phyloP scores from a whole-genome alignment of 2,113 vertebrate species.

The Bambusicola thoracicus region DNA sequence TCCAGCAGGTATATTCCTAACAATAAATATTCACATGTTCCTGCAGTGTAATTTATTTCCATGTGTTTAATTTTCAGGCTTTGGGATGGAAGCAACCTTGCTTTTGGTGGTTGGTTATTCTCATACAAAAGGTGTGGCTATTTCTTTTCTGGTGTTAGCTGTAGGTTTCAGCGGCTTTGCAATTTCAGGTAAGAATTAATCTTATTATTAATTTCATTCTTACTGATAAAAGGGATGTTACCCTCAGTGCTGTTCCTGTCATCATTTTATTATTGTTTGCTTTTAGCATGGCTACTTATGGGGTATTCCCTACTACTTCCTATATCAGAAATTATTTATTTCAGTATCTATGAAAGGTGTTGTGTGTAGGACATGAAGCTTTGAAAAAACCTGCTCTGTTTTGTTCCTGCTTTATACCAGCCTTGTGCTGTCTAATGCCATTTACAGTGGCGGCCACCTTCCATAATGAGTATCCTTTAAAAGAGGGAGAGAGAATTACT shows the following conservation, averaged over 20 bases:
- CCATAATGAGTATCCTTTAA: not conserved
- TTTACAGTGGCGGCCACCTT: not conserved
- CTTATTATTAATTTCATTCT: not conserved
- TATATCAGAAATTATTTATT: not conserved
- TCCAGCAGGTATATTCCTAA: not conserved
- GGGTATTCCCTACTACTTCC: not conserved
- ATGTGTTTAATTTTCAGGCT: slow-evolving; percentile 80
- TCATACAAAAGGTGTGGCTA: slow-evolving; percentile 92
- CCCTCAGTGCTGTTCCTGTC: not conserved
- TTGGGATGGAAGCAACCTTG: slow-evolving; percentile 97
- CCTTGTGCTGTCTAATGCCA: not conserved
- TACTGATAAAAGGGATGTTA: not conserved
- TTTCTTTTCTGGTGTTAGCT: slow-evolving; percentile 94
- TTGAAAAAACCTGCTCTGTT: not conserved
- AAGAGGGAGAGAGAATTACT: not conserved
- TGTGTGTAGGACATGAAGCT: not conserved
- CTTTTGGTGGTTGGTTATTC: slow-evolving; percentile 96
- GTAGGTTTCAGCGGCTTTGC: slow-evolving; percentile 99
- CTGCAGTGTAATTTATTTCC: not conserved
- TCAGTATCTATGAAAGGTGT: not conserved
- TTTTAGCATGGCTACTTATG: not conserved
- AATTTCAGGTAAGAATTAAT: slow-evolving; percentile 89
- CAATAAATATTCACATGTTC: not conserved
- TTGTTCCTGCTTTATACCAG: not conserved
- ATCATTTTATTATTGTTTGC: not conserved